These are phyloP conservation scores for Orthonychiurus folsomi DNA, from an alignment of 2,888 invertebrate genomes.

Conservation along the genomic window DNA sequence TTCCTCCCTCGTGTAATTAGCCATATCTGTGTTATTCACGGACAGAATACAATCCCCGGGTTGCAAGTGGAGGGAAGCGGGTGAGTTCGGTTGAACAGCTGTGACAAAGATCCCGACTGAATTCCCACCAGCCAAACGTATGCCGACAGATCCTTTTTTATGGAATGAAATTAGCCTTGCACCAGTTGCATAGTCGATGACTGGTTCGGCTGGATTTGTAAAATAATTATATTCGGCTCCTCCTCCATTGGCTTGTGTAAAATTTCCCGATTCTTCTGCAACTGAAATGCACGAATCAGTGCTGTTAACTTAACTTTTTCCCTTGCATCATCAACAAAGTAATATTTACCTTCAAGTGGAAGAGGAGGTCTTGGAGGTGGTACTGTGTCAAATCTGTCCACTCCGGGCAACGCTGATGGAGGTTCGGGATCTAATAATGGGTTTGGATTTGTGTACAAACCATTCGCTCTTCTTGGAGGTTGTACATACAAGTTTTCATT, in stretches of 20 bases:
- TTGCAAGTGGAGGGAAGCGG: slow-evolving; percentile 84
- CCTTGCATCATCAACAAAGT: neutral
- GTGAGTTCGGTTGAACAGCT: slow-evolving; percentile 92
- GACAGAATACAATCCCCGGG: slow-evolving; percentile 95
- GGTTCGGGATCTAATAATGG: slow-evolving; percentile 12
- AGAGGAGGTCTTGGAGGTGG: slow-evolving; percentile 52
- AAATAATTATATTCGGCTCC: neutral
- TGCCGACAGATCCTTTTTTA: slow-evolving; percentile 91
- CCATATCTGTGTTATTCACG: slow-evolving; percentile 81
- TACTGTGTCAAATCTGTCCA: slow-evolving; percentile 17
- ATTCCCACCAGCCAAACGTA: slow-evolving; percentile 95
- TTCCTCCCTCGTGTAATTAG: slow-evolving; percentile 91
- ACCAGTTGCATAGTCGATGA: neutral
- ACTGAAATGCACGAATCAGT: neutral
- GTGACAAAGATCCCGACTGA: slow-evolving; percentile 97
- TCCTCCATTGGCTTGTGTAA: neutral
- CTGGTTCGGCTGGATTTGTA: neutral
- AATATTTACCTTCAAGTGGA: slow-evolving; percentile 60
- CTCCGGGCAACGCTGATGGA: slow-evolving; percentile 17
- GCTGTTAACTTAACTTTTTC: neutral
- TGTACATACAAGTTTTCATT: slow-evolving; percentile 87
- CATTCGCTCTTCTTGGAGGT: slow-evolving; percentile 60
- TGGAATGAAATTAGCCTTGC: slow-evolving; percentile 66
- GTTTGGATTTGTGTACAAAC: slow-evolving; percentile 29
- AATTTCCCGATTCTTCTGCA: neutral